Base-by-base conservation (phyloP, 2,113 vertebrate genomes). In the Lophura nycthemera region DNA sequence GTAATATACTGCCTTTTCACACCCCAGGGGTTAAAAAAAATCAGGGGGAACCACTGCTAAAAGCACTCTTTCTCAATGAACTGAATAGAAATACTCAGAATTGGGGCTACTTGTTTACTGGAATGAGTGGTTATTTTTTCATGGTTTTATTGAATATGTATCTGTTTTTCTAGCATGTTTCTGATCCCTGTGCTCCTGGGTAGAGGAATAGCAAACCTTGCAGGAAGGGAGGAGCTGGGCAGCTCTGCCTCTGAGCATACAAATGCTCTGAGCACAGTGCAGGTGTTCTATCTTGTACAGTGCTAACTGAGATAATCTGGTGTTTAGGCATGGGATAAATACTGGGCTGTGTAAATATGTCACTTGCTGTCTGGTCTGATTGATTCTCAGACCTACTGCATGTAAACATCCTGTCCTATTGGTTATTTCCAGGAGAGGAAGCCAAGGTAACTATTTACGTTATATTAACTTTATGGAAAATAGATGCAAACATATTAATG, bases 381-480 rank as follows among this genome's bases (percentile, higher is more conserved):
- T 57, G 72, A 73, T 91, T 81, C 65, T 80, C 86, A 88, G 79
- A 71, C 72, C 42, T 60, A 13, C 25, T 16, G 72, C 38, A 75
- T 6, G 2, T 67, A 82, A 96, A 81, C 76, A 81, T 72, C 65
- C 60, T 95, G 64, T 64, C 42, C 65, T 38, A 0, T 30, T 70
- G 64, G 64, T 45, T 45, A 10, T 40, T 83, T 59, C 32, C 34
- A 89, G 59, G 24, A 91, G 36, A 56, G 16, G 76, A 90, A 81
- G 86, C 72, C 88, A 95, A 92, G 34, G 36, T 91, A 94, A 92
- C 42, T 91, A 69, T 91, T 95, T 65, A 86, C 36, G 50, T 60
- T 86, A 66, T 50, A 61, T 36, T 83, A 70, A 66, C 72, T 70
- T 67, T 27, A 75, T 83, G 77, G 69, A 71, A 92, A 93, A 93